phyloP scores from a whole-genome alignment of 2,113 vertebrate genomes.

The Istiophorus platypterus region DNA sequence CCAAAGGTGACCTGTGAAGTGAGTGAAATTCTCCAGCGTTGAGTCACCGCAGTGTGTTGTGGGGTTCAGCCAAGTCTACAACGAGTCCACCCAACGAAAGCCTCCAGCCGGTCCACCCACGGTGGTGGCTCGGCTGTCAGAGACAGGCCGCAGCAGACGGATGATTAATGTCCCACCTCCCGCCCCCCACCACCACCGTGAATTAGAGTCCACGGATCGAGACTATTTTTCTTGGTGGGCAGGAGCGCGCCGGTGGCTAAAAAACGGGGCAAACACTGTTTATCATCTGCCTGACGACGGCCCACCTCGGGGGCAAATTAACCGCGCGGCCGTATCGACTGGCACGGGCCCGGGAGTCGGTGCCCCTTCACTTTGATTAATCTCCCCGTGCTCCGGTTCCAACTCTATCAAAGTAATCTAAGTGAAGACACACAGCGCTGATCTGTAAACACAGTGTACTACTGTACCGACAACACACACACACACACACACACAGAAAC shows the following conservation, averaged over 20 bases:
- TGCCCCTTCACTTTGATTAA: conserved; percentile 85
- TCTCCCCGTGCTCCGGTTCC: conserved; percentile 73
- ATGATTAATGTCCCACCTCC: conserved; percentile 83
- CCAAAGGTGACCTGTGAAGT: not conserved
- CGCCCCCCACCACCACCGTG: conserved; percentile 82
- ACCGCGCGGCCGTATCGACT: conserved; percentile 77
- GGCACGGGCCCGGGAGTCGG: conserved; percentile 77
- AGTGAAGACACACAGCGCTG: conserved; percentile 80
- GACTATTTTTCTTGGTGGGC: conserved; percentile 85
- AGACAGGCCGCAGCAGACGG: conserved; percentile 61
- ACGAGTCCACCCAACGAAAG: conserved; percentile 44
- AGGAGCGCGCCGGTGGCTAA: conserved; percentile 82
- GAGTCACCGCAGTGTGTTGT: not conserved
- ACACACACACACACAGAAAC: conserved; percentile 30
- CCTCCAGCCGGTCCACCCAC: conserved; percentile 51
- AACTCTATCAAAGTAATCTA: conserved; percentile 82
- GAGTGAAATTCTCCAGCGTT: not conserved
- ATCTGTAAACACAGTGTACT: conserved; percentile 73
- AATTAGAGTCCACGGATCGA: conserved; percentile 84
- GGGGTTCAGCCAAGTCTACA: conserved; percentile 41
- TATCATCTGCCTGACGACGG: conserved; percentile 82
- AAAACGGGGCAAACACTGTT: conserved; percentile 84
- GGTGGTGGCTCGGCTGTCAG: conserved; percentile 58
- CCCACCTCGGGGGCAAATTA: conserved; percentile 78
- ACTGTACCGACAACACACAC: conserved; percentile 49